Conservation (phyloP, 2,113 vertebrate species). For the Sylvia atricapilla region DNA sequence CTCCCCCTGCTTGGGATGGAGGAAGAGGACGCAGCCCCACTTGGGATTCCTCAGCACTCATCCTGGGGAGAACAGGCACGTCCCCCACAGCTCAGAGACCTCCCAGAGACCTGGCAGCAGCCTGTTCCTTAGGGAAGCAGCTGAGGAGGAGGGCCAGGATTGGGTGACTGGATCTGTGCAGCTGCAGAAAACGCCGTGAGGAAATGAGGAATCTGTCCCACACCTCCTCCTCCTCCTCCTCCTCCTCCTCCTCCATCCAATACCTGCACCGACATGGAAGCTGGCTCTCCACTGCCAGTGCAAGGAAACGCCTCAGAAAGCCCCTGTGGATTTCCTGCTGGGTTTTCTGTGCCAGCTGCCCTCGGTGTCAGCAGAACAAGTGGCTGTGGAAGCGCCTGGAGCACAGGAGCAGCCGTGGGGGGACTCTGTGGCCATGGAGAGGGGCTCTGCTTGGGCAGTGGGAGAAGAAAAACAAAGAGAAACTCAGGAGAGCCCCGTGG, state of each 20-base stretch:
- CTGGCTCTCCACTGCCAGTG: accelerated
- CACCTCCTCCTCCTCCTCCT: not conserved
- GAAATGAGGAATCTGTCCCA: not conserved
- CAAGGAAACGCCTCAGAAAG: not conserved
- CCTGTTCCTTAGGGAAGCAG: not conserved
- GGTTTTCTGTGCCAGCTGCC: accelerated
- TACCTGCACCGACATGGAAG: not conserved
- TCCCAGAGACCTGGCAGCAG: not conserved
- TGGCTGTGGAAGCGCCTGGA: accelerated
- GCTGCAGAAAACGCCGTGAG: accelerated
- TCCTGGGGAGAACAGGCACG: not conserved
- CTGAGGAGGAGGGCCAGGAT: not conserved
- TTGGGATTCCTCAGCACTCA: not conserved
- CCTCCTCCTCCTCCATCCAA: not conserved
- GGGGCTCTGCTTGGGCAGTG: accelerated
- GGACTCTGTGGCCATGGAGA: accelerated
- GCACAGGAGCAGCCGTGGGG: accelerated
- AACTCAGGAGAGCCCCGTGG: accelerated
- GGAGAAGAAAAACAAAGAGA: not conserved
- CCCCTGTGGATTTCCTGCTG: not conserved
- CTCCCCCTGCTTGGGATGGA: not conserved
- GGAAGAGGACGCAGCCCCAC: not conserved
- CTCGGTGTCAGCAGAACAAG: not conserved
- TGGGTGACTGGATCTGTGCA: not conserved
- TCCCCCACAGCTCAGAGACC: not conserved